Base-by-base conservation (phyloP, 2,797 vertebrate genomes). In the Centropyge bicolor region DNA sequence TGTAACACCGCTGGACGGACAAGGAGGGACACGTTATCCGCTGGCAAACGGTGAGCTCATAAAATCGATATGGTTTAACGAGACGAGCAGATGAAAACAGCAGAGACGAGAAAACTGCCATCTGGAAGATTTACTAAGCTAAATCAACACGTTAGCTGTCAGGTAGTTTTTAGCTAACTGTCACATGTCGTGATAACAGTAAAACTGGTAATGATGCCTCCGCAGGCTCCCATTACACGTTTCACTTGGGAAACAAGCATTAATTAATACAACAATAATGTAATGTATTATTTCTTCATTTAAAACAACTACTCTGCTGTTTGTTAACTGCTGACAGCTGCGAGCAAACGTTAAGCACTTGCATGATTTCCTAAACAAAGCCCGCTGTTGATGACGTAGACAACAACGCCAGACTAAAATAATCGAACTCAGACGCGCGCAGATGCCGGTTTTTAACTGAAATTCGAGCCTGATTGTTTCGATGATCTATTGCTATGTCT, bases 351-450 rank as follows among this genome's bases (percentile, higher is more conserved):
- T 38, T 17, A 41, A 7, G 22, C 88, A 89, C 82, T 66, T 84
- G 83, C 56, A 45, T 22, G 12, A 63, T 60, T 84, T 83, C 86
- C 86, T 68, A 82, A 91, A 88, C 86, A 83, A 81, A 82, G 61
- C 72, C 68, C 17, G 62, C 65, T 78, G 74, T 19, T 24, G 46
- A 77, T 93, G 92, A 93, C 95, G 94, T 86, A 41, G 24, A 0
- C 0, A n/a, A 9, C 6, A 1, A 0, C 0, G 5, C 17, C 66
- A 95, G 95, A n/a, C 94, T 1, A 17, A 68, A 92, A 0, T 31
- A 95, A 90, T 95, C 91, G 14, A 93, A 38, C 0, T 6, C 62
- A 48, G 72, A 89, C 0, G 1, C 0, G 1, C 1, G 3, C 56
- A 0, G 51, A 22, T 0, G 3, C 2, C 22, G 0, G 17, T n/a